Evolutionary conservation across 1,140 invertebrate species (phyloP).

Genomic region (Chrysopa pallens): DNA sequence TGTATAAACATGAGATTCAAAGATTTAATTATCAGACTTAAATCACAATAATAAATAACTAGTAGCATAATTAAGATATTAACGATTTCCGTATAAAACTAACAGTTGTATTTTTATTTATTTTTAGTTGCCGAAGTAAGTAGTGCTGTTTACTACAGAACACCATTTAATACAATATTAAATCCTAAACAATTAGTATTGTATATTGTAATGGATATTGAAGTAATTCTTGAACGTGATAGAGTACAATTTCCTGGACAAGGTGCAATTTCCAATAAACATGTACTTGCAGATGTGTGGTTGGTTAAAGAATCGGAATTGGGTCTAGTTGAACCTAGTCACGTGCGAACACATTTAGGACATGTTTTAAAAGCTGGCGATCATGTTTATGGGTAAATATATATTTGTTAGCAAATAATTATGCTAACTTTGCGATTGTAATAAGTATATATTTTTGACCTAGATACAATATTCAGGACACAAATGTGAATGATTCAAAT

Average conservation of each 20-base stretch:
- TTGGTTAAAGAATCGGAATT: conserved; percentile 78
- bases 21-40: too few relatives aligned
- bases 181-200: conserved; percentile 82
- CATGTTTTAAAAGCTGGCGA: conserved; percentile 88
- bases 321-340: conserved; percentile 64
- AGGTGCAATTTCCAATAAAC: conserved; percentile 68
- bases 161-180: conserved; percentile 72
- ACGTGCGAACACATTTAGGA: conserved; percentile 84
- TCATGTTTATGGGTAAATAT: conserved; percentile 64
- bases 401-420: conserved; percentile 2
- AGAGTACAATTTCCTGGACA: conserved; percentile 67
- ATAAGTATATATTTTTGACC: too few relatives aligned
- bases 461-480: conserved; percentile 73
- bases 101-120: conserved; percentile 5
- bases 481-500: conserved; percentile 77
- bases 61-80: too few relatives aligned
- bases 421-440: conserved; percentile 10
- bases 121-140: conserved; percentile 68
- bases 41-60: too few relatives aligned
- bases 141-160: conserved; percentile 64
- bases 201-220: conserved; percentile 91
- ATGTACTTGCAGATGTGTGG: conserved; percentile 86
- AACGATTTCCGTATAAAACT: too few relatives aligned
- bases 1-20: too few relatives aligned
- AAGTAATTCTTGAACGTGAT: conserved; percentile 62